Evolutionary conservation across 2,888 invertebrate species (phyloP).

Genomic region (Tenthredo amoena): DNA sequence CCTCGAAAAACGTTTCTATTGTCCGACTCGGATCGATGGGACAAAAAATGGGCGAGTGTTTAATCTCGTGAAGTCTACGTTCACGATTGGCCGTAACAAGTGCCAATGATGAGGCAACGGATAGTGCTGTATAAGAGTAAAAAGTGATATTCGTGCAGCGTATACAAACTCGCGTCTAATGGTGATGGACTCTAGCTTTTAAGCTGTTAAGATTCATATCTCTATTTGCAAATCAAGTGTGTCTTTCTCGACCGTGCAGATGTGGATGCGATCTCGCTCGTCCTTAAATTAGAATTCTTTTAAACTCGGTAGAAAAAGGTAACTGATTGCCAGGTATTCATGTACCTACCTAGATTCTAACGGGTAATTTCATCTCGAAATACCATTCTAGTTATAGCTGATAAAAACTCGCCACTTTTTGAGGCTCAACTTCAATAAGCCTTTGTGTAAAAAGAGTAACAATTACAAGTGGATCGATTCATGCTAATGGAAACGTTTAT

Average conservation of each 20-base stretch:
- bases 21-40: background rate
- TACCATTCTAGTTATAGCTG: background rate
- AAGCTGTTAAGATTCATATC: constrained; percentile 34
- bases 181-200: constrained; percentile 18
- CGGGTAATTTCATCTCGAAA: constrained; percentile 3
- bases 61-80: constrained; percentile 24
- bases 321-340: constrained; percentile 14
- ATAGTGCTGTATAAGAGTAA: constrained; percentile 28
- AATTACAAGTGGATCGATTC: background rate
- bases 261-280: constrained; percentile 10
- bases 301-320: background rate
- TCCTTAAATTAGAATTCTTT: constrained; percentile 23
- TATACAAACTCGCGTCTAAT: constrained; percentile 19
- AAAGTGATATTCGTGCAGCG: constrained; percentile 8
- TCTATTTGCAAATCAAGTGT: constrained; percentile 20
- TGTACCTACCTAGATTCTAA: background rate
- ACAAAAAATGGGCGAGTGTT: constrained; percentile 1
- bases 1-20: background rate
- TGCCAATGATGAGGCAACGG: constrained; percentile 8
- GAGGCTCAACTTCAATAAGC: background rate
- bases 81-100: constrained; percentile 30
- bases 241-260: background rate
- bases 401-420: background rate
- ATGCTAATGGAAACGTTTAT: background rate
- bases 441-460: background rate